These are phyloP conservation scores for Notodonta ziczac DNA, from an alignment of 2,888 invertebrate species.

Conservation along the genomic window DNA sequence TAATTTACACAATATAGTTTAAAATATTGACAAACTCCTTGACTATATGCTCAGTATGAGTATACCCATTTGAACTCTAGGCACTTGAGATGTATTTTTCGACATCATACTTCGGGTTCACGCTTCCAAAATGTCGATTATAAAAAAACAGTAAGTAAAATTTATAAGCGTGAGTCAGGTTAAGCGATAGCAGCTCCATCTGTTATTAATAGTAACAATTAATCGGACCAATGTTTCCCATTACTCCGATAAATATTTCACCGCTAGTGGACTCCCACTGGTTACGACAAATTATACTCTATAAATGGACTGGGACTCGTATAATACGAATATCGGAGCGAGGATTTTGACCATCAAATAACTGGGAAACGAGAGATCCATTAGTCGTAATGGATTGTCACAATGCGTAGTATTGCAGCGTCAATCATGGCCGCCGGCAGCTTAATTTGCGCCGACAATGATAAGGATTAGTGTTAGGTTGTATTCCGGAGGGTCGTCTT, in stretches of 20 bases:
- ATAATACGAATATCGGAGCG: slow-evolving; percentile 14
- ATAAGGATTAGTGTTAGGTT: slow-evolving; percentile 47
- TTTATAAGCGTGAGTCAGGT: slow-evolving; percentile 9
- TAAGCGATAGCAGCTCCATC: slow-evolving; percentile 12
- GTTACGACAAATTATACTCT: slow-evolving; percentile 16
- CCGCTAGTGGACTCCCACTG: slow-evolving; percentile 18
- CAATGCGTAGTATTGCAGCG: slow-evolving; percentile 49
- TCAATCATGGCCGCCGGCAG: slow-evolving; percentile 50
- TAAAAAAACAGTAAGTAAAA: background rate
- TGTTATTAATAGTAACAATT: slow-evolving; percentile 24
- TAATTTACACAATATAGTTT: too few relatives aligned
- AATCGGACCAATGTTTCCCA: slow-evolving; percentile 21
- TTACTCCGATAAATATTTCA: slow-evolving; percentile 12
- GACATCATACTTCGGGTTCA: too few relatives aligned
- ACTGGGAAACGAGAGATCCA: slow-evolving; percentile 46
- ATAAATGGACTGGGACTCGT: slow-evolving; percentile 17
- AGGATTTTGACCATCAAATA: slow-evolving; percentile 46
- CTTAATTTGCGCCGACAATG: slow-evolving; percentile 55
- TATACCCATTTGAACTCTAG: too few relatives aligned
- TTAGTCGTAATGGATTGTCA: slow-evolving; percentile 63
- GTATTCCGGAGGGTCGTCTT: slow-evolving; percentile 33
- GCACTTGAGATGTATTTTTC: too few relatives aligned
- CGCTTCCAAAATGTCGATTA: too few relatives aligned
- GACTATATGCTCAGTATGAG: too few relatives aligned
- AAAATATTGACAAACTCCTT: too few relatives aligned